These are phyloP conservation scores for Escarpia spicata DNA, from an alignment of 2,888 invertebrate genomes.

Conservation along the genomic window DNA sequence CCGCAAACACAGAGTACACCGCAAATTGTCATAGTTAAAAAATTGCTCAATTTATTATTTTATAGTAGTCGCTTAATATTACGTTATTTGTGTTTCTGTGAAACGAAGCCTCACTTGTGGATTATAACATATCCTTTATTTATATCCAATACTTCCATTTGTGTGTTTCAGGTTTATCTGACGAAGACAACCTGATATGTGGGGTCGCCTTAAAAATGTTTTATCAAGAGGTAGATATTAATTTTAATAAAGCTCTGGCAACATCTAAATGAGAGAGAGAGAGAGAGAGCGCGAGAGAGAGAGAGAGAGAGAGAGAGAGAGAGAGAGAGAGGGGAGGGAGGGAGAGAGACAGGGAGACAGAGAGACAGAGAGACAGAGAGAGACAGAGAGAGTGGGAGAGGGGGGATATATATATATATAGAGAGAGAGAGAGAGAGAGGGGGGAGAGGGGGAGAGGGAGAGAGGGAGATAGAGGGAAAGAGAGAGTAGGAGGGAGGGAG, in stretches of 20 bases:
- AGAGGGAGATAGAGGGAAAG: too few relatives aligned
- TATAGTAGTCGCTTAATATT: too few relatives aligned
- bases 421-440: too few relatives aligned
- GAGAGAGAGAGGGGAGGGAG: background rate
- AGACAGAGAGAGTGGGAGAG: too few relatives aligned
- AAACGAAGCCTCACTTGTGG: background rate
- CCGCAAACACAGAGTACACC: background rate
- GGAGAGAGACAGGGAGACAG: too few relatives aligned
- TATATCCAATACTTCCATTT: background rate
- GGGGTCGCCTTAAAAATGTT: background rate
- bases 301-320: too few relatives aligned
- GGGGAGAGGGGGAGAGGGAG: too few relatives aligned
- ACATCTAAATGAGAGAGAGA: background rate
- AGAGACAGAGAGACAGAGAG: too few relatives aligned
- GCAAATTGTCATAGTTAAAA: background rate
- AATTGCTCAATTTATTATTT: background rate
- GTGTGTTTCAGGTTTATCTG: background rate
- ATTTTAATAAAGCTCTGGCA: background rate
- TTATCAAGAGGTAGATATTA: background rate
- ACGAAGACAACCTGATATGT: background rate
- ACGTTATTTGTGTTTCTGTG: too few relatives aligned
- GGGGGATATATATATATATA: too few relatives aligned
- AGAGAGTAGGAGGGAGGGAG: too few relatives aligned
- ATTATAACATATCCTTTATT: background rate
- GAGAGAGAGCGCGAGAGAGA: too few relatives aligned